Conservation (phyloP, 2,888 invertebrate genomes). For the Macrophya annulata region DNA sequence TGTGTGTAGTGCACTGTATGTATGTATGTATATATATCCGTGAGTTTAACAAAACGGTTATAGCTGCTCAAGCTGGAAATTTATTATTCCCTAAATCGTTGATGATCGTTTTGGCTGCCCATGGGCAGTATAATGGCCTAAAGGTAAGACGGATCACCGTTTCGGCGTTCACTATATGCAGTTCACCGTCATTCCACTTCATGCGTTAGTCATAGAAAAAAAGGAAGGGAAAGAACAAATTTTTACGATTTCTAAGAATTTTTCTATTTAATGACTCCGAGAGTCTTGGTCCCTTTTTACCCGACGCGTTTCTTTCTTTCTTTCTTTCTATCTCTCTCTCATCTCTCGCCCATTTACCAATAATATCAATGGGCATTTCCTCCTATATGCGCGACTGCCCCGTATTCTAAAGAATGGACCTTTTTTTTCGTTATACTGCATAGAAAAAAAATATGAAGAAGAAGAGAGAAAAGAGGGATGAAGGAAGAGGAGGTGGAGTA, state of each 20-base stretch:
- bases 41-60: constrained; percentile 5
- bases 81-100: constrained; percentile 28
- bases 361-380: constrained; percentile 51
- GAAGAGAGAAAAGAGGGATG: not conserved
- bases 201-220: not conserved
- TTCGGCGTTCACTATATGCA: not conserved
- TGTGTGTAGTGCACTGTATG: not conserved
- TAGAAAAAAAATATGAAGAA: not conserved
- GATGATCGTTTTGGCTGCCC: not conserved
- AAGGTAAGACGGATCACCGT: constrained; percentile 33
- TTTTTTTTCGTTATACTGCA: constrained; percentile 19
- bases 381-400: constrained; percentile 63
- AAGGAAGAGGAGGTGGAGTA: not conserved
- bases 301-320: no score
- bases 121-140: not conserved
- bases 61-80: not conserved
- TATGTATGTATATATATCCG: no score
- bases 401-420: constrained; percentile 62
- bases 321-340: no score
- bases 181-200: no score
- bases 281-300: not conserved
- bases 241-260: constrained; percentile 67
- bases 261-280: constrained; percentile 50
- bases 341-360: constrained; percentile 47
- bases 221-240: constrained; percentile 20